Evolutionary conservation across 2,113 vertebrate genomes (phyloP).

Genomic region (Procavia capensis): DNA sequence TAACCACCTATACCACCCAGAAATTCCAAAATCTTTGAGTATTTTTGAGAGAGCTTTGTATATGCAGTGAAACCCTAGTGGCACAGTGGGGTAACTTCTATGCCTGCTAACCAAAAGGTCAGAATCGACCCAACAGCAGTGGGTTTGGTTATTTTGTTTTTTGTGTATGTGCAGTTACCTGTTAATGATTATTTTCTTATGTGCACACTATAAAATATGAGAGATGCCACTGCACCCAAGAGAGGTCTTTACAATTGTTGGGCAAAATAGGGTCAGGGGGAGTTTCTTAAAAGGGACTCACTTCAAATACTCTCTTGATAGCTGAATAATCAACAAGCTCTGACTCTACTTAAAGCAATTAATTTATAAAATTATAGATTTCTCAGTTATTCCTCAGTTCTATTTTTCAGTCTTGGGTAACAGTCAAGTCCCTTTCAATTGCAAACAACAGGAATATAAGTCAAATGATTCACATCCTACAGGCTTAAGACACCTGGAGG

Average conservation of each 20-base stretch:
- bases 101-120: too few relatives aligned
- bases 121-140: too few relatives aligned
- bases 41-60: background rate
- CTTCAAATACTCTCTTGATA: background rate
- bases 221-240: too few relatives aligned
- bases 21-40: background rate
- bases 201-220: background rate
- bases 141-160: too few relatives aligned
- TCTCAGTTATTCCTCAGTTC: background rate
- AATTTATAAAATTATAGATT: background rate
- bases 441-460: background rate
- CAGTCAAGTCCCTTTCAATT: background rate
- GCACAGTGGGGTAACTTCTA: too few relatives aligned
- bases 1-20: too few relatives aligned
- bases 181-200: background rate
- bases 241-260: too few relatives aligned
- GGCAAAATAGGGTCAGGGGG: too few relatives aligned
- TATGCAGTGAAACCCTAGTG: too few relatives aligned
- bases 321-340: background rate
- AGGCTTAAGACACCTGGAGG: background rate
- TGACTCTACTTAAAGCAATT: constrained; percentile 39
- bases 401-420: constrained; percentile 9
- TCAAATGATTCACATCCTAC: too few relatives aligned
- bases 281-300: background rate
- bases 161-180: background rate